Evolutionary conservation across 2,797 vertebrate species (phyloP), one percentile per base, ranked within the genome.

Genomic region (Linurgus olivaceus): DNA sequence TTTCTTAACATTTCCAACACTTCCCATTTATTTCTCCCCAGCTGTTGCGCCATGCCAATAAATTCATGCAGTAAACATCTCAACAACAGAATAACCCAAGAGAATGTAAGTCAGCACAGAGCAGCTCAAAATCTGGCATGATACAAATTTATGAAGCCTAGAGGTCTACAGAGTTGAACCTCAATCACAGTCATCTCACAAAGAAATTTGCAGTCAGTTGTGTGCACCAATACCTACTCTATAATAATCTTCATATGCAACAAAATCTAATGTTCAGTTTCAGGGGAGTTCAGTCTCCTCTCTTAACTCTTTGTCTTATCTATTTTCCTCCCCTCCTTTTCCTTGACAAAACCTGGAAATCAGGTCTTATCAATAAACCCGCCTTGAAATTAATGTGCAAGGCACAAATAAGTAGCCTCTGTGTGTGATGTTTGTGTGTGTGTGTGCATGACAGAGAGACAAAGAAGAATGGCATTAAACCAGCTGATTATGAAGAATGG

Each of bases 61-160:
- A 74, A 93, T 88, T 66, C 5, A 59, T 71, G 77, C 63, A 79
- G 51, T 59, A 90, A 93, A 92, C 37, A 79, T 59, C 62, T 90
- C 82, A 81, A 81, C 17, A 75, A 42, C 4, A 75, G 26, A 81
- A 59, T 86, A 92, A 95, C 55, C 17, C 11, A 3, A 50, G 17
- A 59, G 37, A 88, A 88, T 50, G 77, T 88, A 93, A 94, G 92
- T 86, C 70, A 92, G 40, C 33, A 48, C 31, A 86, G 70, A 86
- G 66, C 37, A 73, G 40, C 66, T 70, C 59, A 72, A 81, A 84
- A 55, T 52, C 76, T 88, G 31, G 55, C 58, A 76, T 15, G 21
- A 71, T 48, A 24, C 21, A 47, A 51, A 48, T 88, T 90, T 70
- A 79, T 79, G 71, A 88, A 78, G 63, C 63, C 57, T 29, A 48